Evolutionary conservation across 2,113 vertebrate species (phyloP), one percentile per base, ranked within the genome.

Genomic region (Mystacornis crossleyi): DNA sequence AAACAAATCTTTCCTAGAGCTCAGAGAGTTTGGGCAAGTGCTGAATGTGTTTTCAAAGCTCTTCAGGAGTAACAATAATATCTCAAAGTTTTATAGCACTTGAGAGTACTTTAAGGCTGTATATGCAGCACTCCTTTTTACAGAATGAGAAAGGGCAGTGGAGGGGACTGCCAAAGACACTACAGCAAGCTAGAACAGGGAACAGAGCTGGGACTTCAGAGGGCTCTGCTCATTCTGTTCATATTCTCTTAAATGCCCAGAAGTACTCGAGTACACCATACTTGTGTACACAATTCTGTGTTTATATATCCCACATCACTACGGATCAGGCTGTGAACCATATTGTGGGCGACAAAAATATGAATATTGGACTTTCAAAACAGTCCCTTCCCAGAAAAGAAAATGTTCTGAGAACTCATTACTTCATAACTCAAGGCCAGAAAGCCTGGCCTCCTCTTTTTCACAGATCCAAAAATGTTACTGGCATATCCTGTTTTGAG

Each of bases 341-440:
- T 1, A 2, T 10, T 69, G 42, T 42, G 23, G 61, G 50, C 33
- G 65, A 34, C 20, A 21, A 75, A 86, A 91, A 80, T 53, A 42
- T 36, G 73, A 61, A 75, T 69, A 43, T 2, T 20, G 42, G 70
- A 75, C 70, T 87, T 91, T 65, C 66, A 62, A 40, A 94, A 88
- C 50, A 77, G 38, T 54, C 51, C 4, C 12, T 93, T 77, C 86
- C 55, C 64, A 73, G 55, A 74, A 93, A 77, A 84, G 31, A 77
- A 90, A 93, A 75, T 53, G 18, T 91, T 96, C 90, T 72, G 29
- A 79, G 54, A 82, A 91, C 80, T 91, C 61, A 24, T 42, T 72
- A 40, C 71, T 71, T 89, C 0, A 0, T 51, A 71, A 38, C 31
- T 94, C 40, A 81, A 78, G 67, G 65, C 53, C 94, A 75, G 73